Evolutionary conservation across 2,113 vertebrate species (phyloP), one percentile per base, ranked within the genome.

Genomic region (Malurus melanocephalus): DNA sequence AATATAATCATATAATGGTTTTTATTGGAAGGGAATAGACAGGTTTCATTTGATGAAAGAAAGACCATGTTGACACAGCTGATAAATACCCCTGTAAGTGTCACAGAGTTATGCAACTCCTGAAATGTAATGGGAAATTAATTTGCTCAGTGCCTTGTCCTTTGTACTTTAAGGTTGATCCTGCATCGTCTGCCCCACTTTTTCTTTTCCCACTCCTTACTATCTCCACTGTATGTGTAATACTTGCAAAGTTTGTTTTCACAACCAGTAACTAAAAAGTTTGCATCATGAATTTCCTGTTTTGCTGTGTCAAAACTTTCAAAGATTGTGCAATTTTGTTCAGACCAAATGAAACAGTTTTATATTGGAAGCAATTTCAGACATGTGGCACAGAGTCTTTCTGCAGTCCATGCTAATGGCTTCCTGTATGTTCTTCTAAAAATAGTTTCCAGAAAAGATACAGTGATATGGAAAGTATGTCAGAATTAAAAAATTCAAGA

Each of bases 261-360:
- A 56, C 35, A 40, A 16, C 45, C 32, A 52, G 28, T 66, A 88
- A 57, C 73, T 33, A 4, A 35, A 42, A 83, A 61, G 88, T 95
- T 93, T 92, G 80, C 94, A 90, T 89, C 83, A 60, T 72, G 79
- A 96, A 95, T 97, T 97, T 97, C 97, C 97, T 97, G 96, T 96
- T 97, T 90, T 94, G 91, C 94, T 90, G 90, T 94, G 94, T 97
- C 93, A 96, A 94, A 95, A 94, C 93, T 91, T 95, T 94, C 57
- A 55, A 92, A 88, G 95, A 96, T 97, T 97, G 96, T 96, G 97
- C 95, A 97, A 97, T 76, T 81, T 55, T 83, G 80, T 79, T 90
- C 85, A 80, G 87, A 66, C 42, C 85, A 89, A 94, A 94, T 95
- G 94, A 68, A 90, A 59, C 79, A 89, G 9, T 88, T 89, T 85